Conservation (phyloP, 92 coral and sea anemone species). For the Desmophyllum pertusum region DNA sequence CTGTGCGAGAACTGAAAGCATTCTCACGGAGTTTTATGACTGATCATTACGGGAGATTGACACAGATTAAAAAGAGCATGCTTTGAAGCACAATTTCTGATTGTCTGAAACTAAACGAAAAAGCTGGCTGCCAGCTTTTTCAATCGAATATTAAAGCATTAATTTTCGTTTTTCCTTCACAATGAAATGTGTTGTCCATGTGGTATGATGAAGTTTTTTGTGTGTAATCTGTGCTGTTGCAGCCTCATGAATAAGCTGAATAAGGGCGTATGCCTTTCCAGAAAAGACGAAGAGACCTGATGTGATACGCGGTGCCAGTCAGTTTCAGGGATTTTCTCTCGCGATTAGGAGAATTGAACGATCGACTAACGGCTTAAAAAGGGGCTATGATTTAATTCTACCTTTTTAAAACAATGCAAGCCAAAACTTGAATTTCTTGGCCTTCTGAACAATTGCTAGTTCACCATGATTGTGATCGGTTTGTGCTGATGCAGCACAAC, state of each 20-base stretch:
- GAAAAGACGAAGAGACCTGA: not conserved
- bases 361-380: slow-evolving; percentile 1
- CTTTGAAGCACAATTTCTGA: not conserved
- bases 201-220: not conserved
- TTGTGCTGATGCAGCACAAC: not conserved
- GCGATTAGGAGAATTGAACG: too few species aligned
- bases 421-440: not conserved
- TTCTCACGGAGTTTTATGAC: not conserved
- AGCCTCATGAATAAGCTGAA: not conserved
- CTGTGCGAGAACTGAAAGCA: not conserved
- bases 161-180: not conserved
- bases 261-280: slow-evolving; percentile 5
- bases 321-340: slow-evolving; percentile 6
- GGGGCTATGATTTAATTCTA: not conserved
- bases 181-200: not conserved
- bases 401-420: not conserved
- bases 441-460: not conserved
- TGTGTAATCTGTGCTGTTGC: not conserved
- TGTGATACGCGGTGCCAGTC: not conserved
- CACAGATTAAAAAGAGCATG: not conserved
- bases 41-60: not conserved
- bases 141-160: not conserved
- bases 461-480: not conserved
- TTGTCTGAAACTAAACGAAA: not conserved
- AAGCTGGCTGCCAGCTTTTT: not conserved